Conservation (phyloP, 2,113 vertebrate species). For the Rhinolophus ferrumequinum region DNA sequence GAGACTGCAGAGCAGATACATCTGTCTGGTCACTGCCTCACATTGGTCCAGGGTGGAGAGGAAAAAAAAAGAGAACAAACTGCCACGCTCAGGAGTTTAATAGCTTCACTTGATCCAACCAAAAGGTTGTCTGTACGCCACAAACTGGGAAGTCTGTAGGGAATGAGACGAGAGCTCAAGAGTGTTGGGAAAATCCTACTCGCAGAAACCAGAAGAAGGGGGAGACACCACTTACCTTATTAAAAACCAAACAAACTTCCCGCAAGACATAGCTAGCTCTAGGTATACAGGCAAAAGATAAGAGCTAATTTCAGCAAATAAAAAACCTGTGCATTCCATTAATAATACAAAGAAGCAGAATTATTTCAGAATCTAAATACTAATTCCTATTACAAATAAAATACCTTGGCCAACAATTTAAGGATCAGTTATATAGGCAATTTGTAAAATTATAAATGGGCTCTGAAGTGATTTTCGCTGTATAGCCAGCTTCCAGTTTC, state of each 20-base stretch:
- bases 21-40: neutral
- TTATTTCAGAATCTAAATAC: neutral
- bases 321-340: neutral
- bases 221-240: neutral
- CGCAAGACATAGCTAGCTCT: neutral
- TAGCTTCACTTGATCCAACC: neutral
- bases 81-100: neutral
- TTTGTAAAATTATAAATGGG: neutral
- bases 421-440: neutral
- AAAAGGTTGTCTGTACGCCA: too few species aligned
- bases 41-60: too few species aligned
- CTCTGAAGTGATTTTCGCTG: neutral
- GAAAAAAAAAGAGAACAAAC: neutral
- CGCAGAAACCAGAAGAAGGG: neutral
- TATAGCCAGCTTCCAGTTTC: neutral
- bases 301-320: neutral
- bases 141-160: neutral
- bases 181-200: neutral
- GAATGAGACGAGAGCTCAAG: neutral
- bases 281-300: neutral
- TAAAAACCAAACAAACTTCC: neutral
- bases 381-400: neutral
- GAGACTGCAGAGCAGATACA: neutral
- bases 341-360: neutral
- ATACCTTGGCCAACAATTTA: neutral